Base-by-base conservation (phyloP, 2,888 invertebrate species). In the Deilephila porcellus region DNA sequence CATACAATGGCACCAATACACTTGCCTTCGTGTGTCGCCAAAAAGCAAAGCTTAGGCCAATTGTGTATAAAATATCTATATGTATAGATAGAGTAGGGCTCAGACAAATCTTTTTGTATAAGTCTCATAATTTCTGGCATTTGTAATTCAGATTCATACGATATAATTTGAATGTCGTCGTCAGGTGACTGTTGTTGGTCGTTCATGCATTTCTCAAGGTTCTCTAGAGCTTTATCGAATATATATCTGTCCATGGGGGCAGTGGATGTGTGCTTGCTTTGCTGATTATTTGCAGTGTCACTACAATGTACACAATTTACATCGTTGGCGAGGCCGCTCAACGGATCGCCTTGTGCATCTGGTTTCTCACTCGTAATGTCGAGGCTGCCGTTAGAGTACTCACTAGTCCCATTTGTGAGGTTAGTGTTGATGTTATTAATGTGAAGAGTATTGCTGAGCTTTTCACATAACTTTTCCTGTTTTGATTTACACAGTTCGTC, bases 1-100 rank as follows among this genome's bases (percentile, higher is more conserved):
- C 99, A 99, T 81, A 99, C 99, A 88, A 99, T 99, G 88, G 99
- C 99, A 91, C 99, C 99, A 83, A 99, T 98, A 91, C 98, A 98
- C 86, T 97, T 96, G 76, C 96, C 96, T 83, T 96, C 96, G 91
- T 98, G 97, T 96, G 97, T 97, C 76, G 99, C 99, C 95, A 99
- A 95, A 95, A 99, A 99, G 95, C 99, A 99, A 81, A 99, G 95
- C 94, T 99, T 98, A 90, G 99, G 99, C 99, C 99, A 99, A 93
- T 99, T 99, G 93, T 99, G 99, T 91, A 99, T 99, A 95, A 99
- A 99, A 96, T 99, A 99, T 95, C 99, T 97, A 95, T 99, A 99
- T 52, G 99, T 99, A 94, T 99, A 99, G 95, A 99, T 99, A 80
- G 99, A 99, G 95, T 99, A 99, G 60, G 99, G 99, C 96, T 99